Evolutionary conservation across 2,888 invertebrate species (phyloP).

Genomic region (Prosopocoilus inquinatus): DNA sequence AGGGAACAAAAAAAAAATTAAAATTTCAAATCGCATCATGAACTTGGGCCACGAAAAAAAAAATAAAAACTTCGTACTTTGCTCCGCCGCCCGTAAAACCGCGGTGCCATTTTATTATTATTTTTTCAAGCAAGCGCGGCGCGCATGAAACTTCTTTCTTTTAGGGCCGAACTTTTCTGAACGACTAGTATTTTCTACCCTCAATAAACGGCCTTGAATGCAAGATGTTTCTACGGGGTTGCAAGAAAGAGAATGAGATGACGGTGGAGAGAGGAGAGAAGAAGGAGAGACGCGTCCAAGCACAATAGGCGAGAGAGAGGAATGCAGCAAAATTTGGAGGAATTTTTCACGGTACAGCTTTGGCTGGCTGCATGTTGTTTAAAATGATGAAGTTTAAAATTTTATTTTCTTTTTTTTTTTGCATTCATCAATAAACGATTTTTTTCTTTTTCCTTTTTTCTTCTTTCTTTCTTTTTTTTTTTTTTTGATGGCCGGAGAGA

Average conservation of each 20-base stretch:
- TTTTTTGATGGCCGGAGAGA: background rate
- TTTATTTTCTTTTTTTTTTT: background rate
- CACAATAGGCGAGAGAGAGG: constrained; percentile 23
- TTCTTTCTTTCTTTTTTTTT: constrained; percentile 16
- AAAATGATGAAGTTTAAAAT: constrained; percentile 7
- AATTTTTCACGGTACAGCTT: constrained; percentile 40
- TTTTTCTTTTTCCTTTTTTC: constrained; percentile 16
- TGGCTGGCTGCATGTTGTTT: background rate
- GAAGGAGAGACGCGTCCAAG: background rate
- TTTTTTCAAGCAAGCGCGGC: background rate
- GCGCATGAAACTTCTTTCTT: constrained; percentile 1
- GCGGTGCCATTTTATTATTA: background rate
- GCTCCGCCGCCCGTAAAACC: too few relatives aligned
- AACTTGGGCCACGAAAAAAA: too few relatives aligned
- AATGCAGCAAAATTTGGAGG: constrained; percentile 35
- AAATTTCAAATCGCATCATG: too few relatives aligned
- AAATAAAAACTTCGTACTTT: too few relatives aligned
- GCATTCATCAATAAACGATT: background rate
- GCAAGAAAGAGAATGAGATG: constrained; percentile 19
- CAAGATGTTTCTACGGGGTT: constrained; percentile 45
- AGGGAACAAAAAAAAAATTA: too few relatives aligned
- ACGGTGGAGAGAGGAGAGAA: background rate
- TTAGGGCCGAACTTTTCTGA: constrained; percentile 24
- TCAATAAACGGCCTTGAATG: constrained; percentile 44
- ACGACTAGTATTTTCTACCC: constrained; percentile 46